Evolutionary conservation across 23 tunicate species (phyloP).

Genomic region (Phallusia fumigata): DNA sequence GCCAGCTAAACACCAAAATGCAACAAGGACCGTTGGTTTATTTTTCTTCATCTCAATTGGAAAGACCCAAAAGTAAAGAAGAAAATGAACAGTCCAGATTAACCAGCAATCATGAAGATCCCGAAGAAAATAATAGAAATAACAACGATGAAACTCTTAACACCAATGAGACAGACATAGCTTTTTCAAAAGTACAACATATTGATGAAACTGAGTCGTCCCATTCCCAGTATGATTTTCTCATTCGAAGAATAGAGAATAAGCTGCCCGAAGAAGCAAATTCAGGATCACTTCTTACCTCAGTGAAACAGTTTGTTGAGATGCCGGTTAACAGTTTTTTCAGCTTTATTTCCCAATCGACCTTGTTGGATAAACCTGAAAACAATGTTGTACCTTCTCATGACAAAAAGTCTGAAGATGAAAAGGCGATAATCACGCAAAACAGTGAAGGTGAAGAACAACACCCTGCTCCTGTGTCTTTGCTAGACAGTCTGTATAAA

Average conservation of each 20-base stretch:
- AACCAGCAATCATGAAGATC: background rate
- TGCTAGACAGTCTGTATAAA: conserved; percentile 42
- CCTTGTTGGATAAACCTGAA: conserved; percentile 10
- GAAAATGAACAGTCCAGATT: background rate
- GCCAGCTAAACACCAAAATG: background rate
- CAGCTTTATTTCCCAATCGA: conserved; percentile 46
- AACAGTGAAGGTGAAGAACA: background rate
- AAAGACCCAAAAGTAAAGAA: background rate
- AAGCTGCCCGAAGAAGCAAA: background rate
- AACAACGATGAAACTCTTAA: background rate
- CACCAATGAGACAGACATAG: background rate
- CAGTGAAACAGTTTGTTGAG: conserved; percentile 30
- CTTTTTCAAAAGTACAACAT: background rate
- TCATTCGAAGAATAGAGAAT: conserved; percentile 3
- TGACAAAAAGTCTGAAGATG: background rate
- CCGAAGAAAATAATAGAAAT: background rate
- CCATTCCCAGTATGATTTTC: conserved; percentile 52
- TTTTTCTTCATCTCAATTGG: background rate
- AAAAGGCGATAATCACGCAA: background rate
- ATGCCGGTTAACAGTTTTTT: conserved; percentile 61
- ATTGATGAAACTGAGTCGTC: background rate
- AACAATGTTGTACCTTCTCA: background rate
- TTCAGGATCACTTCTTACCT: background rate
- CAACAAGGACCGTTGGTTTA: background rate
- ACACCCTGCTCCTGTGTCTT: background rate